Evolutionary conservation across 2,888 invertebrate genomes (phyloP), one percentile per base, ranked within the genome.

Genomic region (Drosophila anceps): DNA sequence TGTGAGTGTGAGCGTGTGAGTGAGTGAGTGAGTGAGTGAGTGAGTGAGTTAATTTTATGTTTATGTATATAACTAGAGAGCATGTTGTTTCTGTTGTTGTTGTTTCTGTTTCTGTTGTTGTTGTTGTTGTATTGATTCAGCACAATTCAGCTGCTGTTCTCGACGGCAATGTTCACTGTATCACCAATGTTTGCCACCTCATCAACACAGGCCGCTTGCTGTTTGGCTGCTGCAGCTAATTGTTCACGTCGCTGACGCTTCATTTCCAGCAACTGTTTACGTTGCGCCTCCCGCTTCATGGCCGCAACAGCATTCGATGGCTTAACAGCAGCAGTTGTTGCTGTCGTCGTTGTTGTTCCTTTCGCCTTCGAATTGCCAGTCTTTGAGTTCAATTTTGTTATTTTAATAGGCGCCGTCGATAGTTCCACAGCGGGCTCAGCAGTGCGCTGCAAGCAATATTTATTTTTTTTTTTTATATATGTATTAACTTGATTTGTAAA

Each of bases 251-350:
- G 91, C 77, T 90, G 92, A 57, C 93, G 90, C 76, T 93, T 93
- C 76, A 93, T 82, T 84, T 97, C 97, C 78, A 98, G 93, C 94
- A 98, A 94, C 83, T 96, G 96, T 84, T 96, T 96, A 74, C 98
- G 94, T 46, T 96, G 96, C 0, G 95, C 94, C 90, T 96, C 96
- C 2, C 96, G 93, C 73, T 95, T 94, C 87, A 94, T 93, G 0
- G 94, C 94, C 0, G 94, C 94, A 41, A 88, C 87, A 12, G 90
- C 76, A 59, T 82, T 82, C 37, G 88, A 76, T 5, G 84, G 69
- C 20, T 79, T 69, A 10, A 82, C 79, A 57, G 69, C 8, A 1
- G 5, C 18, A 1, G 31, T 9, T 9, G 41, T 10, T 41, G 18
- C 18, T 9, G 35, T 18, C n/a, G 7, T 8, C 7, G 37, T 39